phyloP scores from a whole-genome alignment of 2,888 invertebrate genomes.

The Nowickia ferox region DNA sequence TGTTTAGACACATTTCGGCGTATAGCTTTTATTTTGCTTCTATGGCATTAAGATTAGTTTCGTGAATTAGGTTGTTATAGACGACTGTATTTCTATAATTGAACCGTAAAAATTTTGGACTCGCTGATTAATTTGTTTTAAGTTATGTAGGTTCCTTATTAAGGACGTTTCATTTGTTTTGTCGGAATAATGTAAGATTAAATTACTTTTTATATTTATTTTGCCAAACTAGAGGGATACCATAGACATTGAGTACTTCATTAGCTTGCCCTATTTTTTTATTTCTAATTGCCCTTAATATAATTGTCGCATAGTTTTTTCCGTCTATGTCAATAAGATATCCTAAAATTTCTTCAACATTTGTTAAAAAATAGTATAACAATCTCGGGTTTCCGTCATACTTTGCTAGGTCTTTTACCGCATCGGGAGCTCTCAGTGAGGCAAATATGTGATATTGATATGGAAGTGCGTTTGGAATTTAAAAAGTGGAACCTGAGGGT shows the following conservation, averaged over 20 bases:
- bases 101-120: constrained; percentile 61
- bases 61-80: constrained; percentile 53
- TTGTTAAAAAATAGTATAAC: constrained; percentile 63
- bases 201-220: constrained; percentile 57
- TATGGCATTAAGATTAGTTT: constrained; percentile 23
- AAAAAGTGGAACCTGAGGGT: background rate
- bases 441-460: constrained; percentile 16
- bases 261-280: constrained; percentile 72
- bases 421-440: constrained; percentile 67
- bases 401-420: constrained; percentile 70
- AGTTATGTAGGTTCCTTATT: constrained; percentile 66
- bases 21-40: constrained; percentile 34
- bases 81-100: constrained; percentile 67
- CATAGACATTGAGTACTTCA: constrained; percentile 71
- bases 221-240: constrained; percentile 59
- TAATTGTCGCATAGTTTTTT: constrained; percentile 55
- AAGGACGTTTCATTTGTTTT: constrained; percentile 64
- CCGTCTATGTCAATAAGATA: constrained; percentile 51
- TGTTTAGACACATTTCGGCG: constrained; percentile 39
- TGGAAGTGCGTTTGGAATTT: constrained; percentile 14
- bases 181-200: no score
- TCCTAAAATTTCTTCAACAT: constrained; percentile 70
- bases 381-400: constrained; percentile 37
- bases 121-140: constrained; percentile 62
- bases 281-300: constrained; percentile 71